These are phyloP conservation scores for Python bivittatus DNA, from an alignment of 2,113 vertebrate genomes.

Conservation along the genomic window DNA sequence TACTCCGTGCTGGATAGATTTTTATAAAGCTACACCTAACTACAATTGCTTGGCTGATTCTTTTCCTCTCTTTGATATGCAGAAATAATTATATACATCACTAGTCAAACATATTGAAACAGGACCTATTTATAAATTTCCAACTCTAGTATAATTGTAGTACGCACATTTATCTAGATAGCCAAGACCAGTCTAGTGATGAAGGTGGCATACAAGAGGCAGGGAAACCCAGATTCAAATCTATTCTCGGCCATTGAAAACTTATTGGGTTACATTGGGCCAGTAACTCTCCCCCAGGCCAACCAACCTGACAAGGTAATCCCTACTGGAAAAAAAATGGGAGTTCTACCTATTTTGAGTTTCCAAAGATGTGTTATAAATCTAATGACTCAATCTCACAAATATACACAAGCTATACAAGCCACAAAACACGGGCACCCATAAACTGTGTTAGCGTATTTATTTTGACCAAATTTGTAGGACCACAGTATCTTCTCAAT, in stretches of 20 bases:
- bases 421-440: not conserved
- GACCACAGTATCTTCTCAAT: not conserved
- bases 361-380: not conserved
- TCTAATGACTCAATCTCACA: not conserved
- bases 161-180: not conserved
- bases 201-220: not conserved
- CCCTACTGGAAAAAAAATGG: not conserved
- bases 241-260: not conserved
- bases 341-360: not conserved
- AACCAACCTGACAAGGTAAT: not conserved
- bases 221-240: not conserved
- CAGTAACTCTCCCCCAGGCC: not conserved
- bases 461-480: not conserved
- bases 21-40: not conserved
- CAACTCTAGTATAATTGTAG: not conserved
- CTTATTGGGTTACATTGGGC: not conserved
- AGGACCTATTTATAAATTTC: not conserved
- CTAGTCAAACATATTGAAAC: not conserved
- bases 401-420: not conserved
- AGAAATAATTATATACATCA: not conserved
- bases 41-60: not conserved
- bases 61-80: not conserved
- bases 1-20: not conserved
- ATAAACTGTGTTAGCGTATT: not conserved
- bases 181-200: not conserved